Evolutionary conservation across 2,113 vertebrate genomes (phyloP), one percentile per base, ranked within the genome.

Genomic region (Mustelus asterias): DNA sequence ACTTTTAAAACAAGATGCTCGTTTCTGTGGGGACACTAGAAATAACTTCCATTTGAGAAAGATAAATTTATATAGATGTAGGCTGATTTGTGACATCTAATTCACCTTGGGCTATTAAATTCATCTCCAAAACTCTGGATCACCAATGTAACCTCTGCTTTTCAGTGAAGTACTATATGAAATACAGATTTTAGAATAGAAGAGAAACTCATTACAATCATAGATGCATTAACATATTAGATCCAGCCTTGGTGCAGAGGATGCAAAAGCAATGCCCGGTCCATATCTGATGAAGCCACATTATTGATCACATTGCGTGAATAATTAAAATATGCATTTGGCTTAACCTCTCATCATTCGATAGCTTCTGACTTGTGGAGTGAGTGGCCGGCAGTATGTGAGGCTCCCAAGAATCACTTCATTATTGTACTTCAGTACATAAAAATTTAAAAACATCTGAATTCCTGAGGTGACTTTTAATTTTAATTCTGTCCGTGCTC

Each of bases 221-320:
- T 41, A 48, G 22, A 95, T 48, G 24, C 67, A 26, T 95, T 72
- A 72, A 24, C 44, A 2, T 95, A 54, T 76, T 72, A 29, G 24
- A 33, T 54, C 41, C 94, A 72, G 41, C 24, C 44, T 95, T 29
- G 37, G 67, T 72, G 69, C 94, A 48, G 69, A 95, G 94, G n/a
- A 72, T 76, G 37, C 41, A 29, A 54, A 95, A 95, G 0, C 41
- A 95, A 24, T 54, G 22, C 44, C 69, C 44, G 72, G 41, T 54
- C 41, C 18, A 94, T 18, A 69, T 16, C 44, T 97, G 97, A 97
- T 97, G 97, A 97, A 97, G 97, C 97, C 97, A 96, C 97, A 96
- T 96, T 96, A 96, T 97, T 98, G 98, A 98, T 98, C 97, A 97
- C 98, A 97, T 97, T 96, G 97, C 97, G 97, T 98, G 97, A 98